These are phyloP conservation scores for Paralichthys olivaceus DNA, from an alignment of 2,113 vertebrate genomes.

Conservation along the genomic window DNA sequence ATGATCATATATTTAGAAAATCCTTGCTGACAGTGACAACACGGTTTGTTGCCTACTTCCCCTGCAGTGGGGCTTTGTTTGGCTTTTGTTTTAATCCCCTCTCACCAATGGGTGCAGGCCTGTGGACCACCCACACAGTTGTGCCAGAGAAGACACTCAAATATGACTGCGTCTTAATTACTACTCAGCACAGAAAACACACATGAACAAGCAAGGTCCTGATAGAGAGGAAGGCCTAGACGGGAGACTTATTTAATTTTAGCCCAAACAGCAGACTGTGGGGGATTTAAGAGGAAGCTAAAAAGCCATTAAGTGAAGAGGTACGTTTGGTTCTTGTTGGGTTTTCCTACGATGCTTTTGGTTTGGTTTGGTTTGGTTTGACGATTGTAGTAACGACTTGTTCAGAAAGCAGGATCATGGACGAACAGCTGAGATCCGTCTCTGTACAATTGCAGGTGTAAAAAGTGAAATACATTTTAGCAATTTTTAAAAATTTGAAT, in stretches of 20 bases:
- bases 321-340: neutral
- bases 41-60: conserved; percentile 63
- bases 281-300: conserved; percentile 29
- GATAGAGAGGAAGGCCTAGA: conserved; percentile 59
- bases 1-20: conserved; percentile 44
- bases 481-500: neutral
- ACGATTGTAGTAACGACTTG: neutral
- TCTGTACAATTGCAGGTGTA: neutral
- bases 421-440: neutral
- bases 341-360: conserved; percentile 17
- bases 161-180: conserved; percentile 80
- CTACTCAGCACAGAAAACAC: conserved; percentile 59
- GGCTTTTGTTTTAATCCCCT: conserved; percentile 81
- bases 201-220: conserved; percentile 60
- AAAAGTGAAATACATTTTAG: neutral
- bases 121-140: conserved; percentile 79
- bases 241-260: conserved; percentile 39
- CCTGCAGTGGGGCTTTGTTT: conserved; percentile 77
- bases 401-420: neutral
- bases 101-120: conserved; percentile 79
- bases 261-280: conserved; percentile 28
- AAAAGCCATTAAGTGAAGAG: conserved; percentile 11
- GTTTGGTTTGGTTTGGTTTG: conserved; percentile 4
- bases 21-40: conserved; percentile 71
- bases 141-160: conserved; percentile 72